Conservation (phyloP, 2,797 vertebrate genomes). For the Enoplosus armatus region DNA sequence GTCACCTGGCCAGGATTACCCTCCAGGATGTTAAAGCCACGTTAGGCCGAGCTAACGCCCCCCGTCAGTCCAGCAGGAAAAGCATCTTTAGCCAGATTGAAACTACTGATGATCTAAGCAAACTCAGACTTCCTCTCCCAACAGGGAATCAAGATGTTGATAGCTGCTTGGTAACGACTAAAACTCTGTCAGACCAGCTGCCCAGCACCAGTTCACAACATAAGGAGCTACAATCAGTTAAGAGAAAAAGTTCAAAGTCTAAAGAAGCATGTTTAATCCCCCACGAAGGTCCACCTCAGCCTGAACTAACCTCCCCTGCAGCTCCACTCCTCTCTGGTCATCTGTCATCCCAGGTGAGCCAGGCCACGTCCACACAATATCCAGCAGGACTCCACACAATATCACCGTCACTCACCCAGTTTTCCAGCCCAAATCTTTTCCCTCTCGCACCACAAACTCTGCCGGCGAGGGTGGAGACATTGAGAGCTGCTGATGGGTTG, state of each 20-base stretch:
- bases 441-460: slow-evolving; percentile 16
- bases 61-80: background rate
- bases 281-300: slow-evolving; percentile 1
- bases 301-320: background rate
- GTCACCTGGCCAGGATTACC: slow-evolving; percentile 46
- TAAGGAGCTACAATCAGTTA: background rate
- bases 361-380: background rate
- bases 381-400: slow-evolving; percentile 20
- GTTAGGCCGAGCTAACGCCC: slow-evolving; percentile 40
- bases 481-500: background rate
- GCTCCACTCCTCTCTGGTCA: background rate
- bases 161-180: background rate
- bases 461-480: background rate
- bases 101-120: background rate
- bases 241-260: slow-evolving; percentile 8
- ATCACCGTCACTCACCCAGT: background rate
- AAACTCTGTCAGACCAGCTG: slow-evolving; percentile 10
- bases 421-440: slow-evolving; percentile 8
- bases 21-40: slow-evolving; percentile 65
- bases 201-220: background rate
- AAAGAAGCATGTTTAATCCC: slow-evolving; percentile 15
- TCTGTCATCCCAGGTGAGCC: slow-evolving; percentile 6
- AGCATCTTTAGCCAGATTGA: slow-evolving; percentile 42
- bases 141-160: background rate
- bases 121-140: background rate